Conservation (phyloP, 2,797 vertebrate species). For the Myotis pilosus region DNA sequence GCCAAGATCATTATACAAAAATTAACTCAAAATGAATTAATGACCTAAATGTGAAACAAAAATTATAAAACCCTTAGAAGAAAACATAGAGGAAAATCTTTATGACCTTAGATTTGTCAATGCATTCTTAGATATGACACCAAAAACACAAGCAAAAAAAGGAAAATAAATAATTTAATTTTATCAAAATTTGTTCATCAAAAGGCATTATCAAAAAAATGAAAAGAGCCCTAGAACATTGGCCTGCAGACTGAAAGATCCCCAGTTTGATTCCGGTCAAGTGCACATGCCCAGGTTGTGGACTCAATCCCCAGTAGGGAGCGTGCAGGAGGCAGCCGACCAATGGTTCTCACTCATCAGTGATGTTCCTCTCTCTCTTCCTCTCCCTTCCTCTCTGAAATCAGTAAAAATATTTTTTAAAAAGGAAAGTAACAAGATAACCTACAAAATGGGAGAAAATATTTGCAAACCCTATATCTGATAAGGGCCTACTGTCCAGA, state of each 20-base stretch:
- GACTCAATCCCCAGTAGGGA: no score
- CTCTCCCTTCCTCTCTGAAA: no score
- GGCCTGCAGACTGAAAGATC: no score
- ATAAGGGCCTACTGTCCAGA: not conserved
- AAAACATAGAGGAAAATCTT: not conserved
- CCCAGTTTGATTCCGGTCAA: no score
- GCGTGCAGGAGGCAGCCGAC: no score
- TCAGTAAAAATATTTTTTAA: no score
- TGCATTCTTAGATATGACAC: not conserved
- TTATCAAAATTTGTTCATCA: not conserved
- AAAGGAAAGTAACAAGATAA: not conserved
- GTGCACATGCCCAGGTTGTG: no score
- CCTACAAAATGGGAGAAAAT: not conserved
- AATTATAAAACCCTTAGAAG: conserved; percentile 5
- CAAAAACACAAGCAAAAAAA: not conserved
- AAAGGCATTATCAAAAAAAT: not conserved
- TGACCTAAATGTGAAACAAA: not conserved
- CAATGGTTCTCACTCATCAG: no score
- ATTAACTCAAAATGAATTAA: not conserved
- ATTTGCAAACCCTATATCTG: not conserved
- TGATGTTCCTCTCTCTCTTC: no score
- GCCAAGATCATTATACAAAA: not conserved
- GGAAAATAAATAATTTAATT: not conserved
- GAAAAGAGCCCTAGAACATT: not conserved
- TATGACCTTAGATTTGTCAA: not conserved